These are phyloP conservation scores for Thalassoma bifasciatum DNA, from an alignment of 2,113 vertebrate species.

Conservation along the genomic window DNA sequence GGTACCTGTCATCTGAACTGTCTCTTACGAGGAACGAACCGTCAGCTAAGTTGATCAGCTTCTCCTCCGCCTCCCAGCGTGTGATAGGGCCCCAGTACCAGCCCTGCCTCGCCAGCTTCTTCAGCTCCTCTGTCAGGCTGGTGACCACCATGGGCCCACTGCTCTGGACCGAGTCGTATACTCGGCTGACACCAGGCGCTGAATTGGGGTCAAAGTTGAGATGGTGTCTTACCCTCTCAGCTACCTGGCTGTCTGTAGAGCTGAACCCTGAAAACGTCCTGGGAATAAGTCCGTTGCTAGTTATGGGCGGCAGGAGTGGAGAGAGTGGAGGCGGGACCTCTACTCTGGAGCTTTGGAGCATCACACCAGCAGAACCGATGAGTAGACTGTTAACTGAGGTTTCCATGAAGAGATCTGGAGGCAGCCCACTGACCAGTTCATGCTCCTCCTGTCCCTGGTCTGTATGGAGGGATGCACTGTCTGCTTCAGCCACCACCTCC, in stretches of 20 bases:
- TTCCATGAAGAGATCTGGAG: constrained; percentile 92
- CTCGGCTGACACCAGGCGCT: constrained; percentile 93
- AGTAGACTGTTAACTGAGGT: constrained; percentile 88
- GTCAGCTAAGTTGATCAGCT: constrained; percentile 91
- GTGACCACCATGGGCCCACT: constrained; percentile 96
- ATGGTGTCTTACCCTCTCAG: constrained; percentile 93
- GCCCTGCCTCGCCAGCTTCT: constrained; percentile 96
- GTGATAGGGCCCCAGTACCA: constrained; percentile 99
- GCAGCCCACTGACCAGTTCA: constrained; percentile 84
- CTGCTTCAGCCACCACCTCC: constrained; percentile 91
- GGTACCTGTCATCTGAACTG: constrained; percentile 96
- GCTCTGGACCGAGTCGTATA: constrained; percentile 95
- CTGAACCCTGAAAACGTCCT: constrained; percentile 90
- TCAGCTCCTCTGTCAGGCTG: constrained; percentile 97
- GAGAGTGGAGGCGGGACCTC: constrained; percentile 92
- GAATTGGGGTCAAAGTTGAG: constrained; percentile 96
- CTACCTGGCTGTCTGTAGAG: constrained; percentile 88
- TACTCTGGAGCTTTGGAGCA: constrained; percentile 89
- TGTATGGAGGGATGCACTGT: constrained; percentile 82
- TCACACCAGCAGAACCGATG: constrained; percentile 87
- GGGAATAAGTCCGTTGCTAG: constrained; percentile 86
- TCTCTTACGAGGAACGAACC: constrained; percentile 97
- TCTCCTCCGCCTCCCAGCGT: constrained; percentile 97
- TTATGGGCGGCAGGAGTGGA: constrained; percentile 92
- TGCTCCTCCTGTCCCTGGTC: constrained; percentile 87